phyloP scores from a whole-genome alignment of 1,140 invertebrate species.

The Ganaspis sp. region DNA sequence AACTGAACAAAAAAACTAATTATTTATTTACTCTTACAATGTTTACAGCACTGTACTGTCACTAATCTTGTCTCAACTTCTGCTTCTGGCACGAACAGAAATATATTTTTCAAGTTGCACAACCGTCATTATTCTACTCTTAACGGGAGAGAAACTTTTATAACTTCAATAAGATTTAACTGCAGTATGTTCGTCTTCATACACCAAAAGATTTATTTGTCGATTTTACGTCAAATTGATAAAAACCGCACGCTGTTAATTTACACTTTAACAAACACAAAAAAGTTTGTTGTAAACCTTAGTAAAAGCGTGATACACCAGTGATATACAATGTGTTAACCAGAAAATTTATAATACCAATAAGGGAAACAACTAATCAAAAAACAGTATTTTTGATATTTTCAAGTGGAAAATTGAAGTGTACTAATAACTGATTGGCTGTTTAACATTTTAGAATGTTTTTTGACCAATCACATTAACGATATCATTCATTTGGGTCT shows the following conservation, averaged over 20 bases:
- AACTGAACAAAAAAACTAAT: background rate
- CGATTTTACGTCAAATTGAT: slow-evolving; percentile 6
- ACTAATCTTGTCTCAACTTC: slow-evolving; percentile 24
- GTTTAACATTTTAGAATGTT: too few relatives aligned
- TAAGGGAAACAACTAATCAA: background rate
- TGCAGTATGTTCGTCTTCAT: background rate
- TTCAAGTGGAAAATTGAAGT: too few relatives aligned
- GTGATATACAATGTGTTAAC: slow-evolving; percentile 19
- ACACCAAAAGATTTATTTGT: slow-evolving; percentile 1
- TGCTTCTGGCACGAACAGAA: slow-evolving; percentile 32
- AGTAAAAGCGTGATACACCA: slow-evolving; percentile 24
- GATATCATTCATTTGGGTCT: too few relatives aligned
- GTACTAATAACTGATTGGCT: too few relatives aligned
- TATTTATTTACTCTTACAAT: slow-evolving; percentile 32
- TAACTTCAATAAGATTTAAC: background rate
- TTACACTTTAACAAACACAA: slow-evolving; percentile 26
- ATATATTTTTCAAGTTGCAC: slow-evolving; percentile 38
- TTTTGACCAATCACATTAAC: too few relatives aligned
- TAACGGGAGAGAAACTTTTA: background rate
- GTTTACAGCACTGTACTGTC: slow-evolving; percentile 40
- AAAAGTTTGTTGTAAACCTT: slow-evolving; percentile 24
- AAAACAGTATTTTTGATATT: background rate
- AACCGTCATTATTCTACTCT: slow-evolving; percentile 35
- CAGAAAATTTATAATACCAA: slow-evolving; percentile 3
- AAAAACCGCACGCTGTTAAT: slow-evolving; percentile 28